A percentile compares a stretch with the other conserved stretches of the same genome.
These are phyloP conservation scores for Galemys pyrenaicus DNA, from an alignment of 2,113 vertebrate genomes.

Conservation along the genomic window DNA sequence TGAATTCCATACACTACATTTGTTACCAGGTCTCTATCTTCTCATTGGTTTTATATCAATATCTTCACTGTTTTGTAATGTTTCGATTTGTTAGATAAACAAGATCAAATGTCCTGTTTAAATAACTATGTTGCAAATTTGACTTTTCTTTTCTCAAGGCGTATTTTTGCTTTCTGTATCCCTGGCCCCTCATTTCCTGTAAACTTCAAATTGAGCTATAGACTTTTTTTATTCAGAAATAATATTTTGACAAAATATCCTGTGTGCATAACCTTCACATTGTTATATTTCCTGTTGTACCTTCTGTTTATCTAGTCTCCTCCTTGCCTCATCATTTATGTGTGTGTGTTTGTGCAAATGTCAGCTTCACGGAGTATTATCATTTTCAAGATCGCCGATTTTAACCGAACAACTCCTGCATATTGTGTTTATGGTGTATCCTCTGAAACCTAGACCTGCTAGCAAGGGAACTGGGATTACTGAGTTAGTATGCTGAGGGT, in stretches of 20 bases:
- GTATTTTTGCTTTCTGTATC: conserved; percentile 12
- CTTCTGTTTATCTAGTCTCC: too few species aligned
- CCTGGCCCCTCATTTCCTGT: not conserved
- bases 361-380: too few species aligned
- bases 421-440: too few species aligned
- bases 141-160: not conserved
- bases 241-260: not conserved
- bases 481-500: too few species aligned
- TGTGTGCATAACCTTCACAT: not conserved
- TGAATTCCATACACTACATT: not conserved
- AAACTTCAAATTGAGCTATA: not conserved
- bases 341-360: too few species aligned
- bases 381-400: too few species aligned
- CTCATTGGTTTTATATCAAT: not conserved
- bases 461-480: too few species aligned
- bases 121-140: not conserved
- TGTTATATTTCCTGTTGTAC: too few species aligned
- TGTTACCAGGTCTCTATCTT: not conserved
- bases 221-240: not conserved
- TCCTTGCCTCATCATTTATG: too few species aligned
- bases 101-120: not conserved
- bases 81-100: conserved; percentile 11
- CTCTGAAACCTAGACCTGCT: too few species aligned
- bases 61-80: not conserved
- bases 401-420: too few species aligned